Evolutionary conservation across 2,888 invertebrate genomes (phyloP).

Genomic region (Tubulanus polymorphus): DNA sequence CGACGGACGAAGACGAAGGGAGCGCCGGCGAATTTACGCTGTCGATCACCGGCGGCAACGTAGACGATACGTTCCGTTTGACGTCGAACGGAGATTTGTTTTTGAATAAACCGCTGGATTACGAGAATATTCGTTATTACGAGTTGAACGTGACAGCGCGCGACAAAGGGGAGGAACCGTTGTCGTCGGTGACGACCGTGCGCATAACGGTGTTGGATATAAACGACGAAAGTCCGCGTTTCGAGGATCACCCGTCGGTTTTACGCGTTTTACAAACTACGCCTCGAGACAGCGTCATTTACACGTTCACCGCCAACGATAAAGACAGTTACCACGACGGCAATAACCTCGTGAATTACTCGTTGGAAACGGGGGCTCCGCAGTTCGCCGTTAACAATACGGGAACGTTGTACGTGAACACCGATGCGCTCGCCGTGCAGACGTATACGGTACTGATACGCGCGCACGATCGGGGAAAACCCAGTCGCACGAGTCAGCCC

Average conservation of each 20-base stretch:
- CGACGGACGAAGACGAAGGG: neutral
- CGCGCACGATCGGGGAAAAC: neutral
- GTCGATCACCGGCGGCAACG: neutral
- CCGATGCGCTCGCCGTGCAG: neutral
- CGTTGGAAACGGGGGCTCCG: neutral
- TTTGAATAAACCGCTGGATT: constrained; percentile 5
- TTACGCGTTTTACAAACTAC: constrained; percentile 1
- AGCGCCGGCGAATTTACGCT: neutral
- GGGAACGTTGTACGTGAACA: neutral
- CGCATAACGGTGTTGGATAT: constrained; percentile 6
- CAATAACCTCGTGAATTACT: neutral
- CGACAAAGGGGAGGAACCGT: constrained; percentile 9
- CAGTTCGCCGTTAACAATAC: neutral
- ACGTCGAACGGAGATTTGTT: neutral
- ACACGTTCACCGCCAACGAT: neutral
- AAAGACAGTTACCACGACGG: neutral
- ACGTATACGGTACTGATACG: neutral
- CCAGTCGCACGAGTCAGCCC: too few species aligned
- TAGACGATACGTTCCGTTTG: neutral
- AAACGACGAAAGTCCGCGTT: constrained; percentile 14
- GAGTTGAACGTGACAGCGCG: constrained; percentile 10
- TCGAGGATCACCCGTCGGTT: constrained; percentile 10
- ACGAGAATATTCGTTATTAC: constrained; percentile 7
- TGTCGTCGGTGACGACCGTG: neutral
- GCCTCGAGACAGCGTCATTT: constrained; percentile 4